These are phyloP conservation scores for Agonopterix arenella DNA, from an alignment of 2,888 invertebrate species.

Conservation along the genomic window DNA sequence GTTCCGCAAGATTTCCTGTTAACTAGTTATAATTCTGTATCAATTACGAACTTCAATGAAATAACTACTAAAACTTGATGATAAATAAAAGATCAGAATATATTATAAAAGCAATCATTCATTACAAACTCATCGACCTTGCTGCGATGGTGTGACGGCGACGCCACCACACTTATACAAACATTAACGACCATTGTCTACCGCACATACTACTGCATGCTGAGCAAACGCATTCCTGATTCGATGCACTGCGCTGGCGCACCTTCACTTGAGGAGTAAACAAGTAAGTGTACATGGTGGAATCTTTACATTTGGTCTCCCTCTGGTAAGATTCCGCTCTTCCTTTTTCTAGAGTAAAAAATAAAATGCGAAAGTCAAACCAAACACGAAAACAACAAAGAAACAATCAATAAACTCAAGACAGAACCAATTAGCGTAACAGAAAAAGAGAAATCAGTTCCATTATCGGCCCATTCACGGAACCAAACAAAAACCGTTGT, in stretches of 20 bases:
- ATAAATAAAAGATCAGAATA: too few relatives aligned
- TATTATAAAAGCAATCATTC: too few relatives aligned
- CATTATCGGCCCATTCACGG: constrained; percentile 42
- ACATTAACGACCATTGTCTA: constrained; percentile 40
- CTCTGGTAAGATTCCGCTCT: constrained; percentile 9
- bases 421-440: constrained; percentile 48
- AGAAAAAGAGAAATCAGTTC: constrained; percentile 57
- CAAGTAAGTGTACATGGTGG: too few relatives aligned
- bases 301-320: constrained; percentile 4
- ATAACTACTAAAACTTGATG: too few relatives aligned
- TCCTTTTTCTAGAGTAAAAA: too few relatives aligned
- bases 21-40: too few relatives aligned
- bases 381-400: not conserved
- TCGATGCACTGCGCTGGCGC: constrained; percentile 35
- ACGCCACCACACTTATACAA: constrained; percentile 44
- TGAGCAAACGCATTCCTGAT: constrained; percentile 62
- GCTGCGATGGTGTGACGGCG: constrained; percentile 21
- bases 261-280: not conserved
- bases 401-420: constrained; percentile 24
- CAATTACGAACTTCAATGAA: too few relatives aligned
- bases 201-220: constrained; percentile 36
- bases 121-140: constrained; percentile 35
- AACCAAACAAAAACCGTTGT: constrained; percentile 45
- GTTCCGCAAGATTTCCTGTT: too few relatives aligned
- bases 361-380: constrained; percentile 1